Evolutionary conservation across 2,797 vertebrate species (phyloP).

Genomic region (Typhlichthys subterraneus): DNA sequence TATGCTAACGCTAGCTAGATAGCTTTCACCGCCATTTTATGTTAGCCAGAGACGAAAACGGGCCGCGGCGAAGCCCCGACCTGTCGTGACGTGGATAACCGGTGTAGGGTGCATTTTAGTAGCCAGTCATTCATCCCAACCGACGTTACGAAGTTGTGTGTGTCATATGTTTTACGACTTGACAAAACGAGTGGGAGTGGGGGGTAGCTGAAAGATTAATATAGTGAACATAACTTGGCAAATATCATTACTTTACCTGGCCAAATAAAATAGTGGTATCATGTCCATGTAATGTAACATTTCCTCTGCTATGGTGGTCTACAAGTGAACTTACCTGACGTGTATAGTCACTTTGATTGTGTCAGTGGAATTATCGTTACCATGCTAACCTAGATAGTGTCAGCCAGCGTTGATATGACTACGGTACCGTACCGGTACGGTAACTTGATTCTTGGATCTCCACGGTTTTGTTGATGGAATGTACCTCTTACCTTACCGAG

Average conservation of each 20-base stretch:
- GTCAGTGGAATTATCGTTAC: conserved; percentile 30
- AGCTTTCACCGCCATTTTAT: conserved; percentile 77
- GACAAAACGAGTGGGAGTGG: neutral
- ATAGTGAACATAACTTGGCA: neutral
- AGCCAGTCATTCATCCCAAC: conserved; percentile 9
- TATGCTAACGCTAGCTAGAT: conserved; percentile 30
- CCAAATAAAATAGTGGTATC: too few species aligned
- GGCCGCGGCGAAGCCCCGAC: conserved; percentile 63
- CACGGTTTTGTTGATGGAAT: conserved; percentile 9
- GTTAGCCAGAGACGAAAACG: conserved; percentile 57
- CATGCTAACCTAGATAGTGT: conserved; percentile 4
- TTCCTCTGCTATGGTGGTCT: too few species aligned
- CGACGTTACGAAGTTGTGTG: conserved; percentile 21
- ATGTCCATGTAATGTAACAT: neutral
- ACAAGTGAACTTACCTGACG: too few species aligned
- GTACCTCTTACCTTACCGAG: neutral
- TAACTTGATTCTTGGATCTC: conserved; percentile 36
- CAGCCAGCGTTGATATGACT: conserved; percentile 17
- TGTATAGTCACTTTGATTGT: too few species aligned
- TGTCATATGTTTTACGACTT: too few species aligned
- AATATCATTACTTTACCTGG: neutral
- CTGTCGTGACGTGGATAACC: conserved; percentile 64
- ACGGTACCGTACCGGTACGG: too few species aligned
- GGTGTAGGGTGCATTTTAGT: conserved; percentile 30
- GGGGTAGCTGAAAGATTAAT: neutral